Evolutionary conservation across 2,888 invertebrate genomes (phyloP).

Genomic region (Cheilosia grossa): DNA sequence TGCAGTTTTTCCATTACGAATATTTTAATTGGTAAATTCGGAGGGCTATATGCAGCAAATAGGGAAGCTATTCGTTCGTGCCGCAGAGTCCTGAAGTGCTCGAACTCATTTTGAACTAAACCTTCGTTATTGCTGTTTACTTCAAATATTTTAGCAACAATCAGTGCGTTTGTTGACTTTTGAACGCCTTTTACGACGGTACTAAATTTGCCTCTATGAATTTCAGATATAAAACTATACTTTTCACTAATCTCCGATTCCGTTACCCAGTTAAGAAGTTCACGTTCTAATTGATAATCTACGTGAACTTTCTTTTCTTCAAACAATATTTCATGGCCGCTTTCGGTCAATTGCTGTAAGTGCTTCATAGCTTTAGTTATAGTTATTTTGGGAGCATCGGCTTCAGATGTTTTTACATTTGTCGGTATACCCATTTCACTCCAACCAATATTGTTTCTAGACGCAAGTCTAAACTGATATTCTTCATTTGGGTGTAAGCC

Average conservation of each 20-base stretch:
- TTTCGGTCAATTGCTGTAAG: slow-evolving; percentile 93
- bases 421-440: slow-evolving; percentile 95
- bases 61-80: slow-evolving; percentile 94
- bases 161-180: slow-evolving; percentile 88
- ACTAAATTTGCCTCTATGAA: slow-evolving; percentile 93
- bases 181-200: slow-evolving; percentile 92
- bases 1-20: slow-evolving; percentile 92
- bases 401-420: slow-evolving; percentile 87
- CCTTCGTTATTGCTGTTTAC: slow-evolving; percentile 87
- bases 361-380: slow-evolving; percentile 93
- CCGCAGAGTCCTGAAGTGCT: slow-evolving; percentile 90
- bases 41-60: slow-evolving; percentile 88
- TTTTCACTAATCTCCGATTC: slow-evolving; percentile 88
- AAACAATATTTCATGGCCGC: slow-evolving; percentile 88
- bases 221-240: slow-evolving; percentile 93
- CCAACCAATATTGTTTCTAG: slow-evolving; percentile 96
- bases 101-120: slow-evolving; percentile 91
- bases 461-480: slow-evolving; percentile 95
- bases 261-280: slow-evolving; percentile 89
- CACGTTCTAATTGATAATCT: slow-evolving; percentile 90
- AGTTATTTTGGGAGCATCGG: slow-evolving; percentile 89
- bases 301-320: slow-evolving; percentile 87
- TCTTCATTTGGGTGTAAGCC: slow-evolving; percentile 90
- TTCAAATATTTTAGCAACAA: slow-evolving; percentile 93
- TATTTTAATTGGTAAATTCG: slow-evolving; percentile 87